Conservation (phyloP, 2,113 vertebrate genomes). For the Brachyistius frenatus region DNA sequence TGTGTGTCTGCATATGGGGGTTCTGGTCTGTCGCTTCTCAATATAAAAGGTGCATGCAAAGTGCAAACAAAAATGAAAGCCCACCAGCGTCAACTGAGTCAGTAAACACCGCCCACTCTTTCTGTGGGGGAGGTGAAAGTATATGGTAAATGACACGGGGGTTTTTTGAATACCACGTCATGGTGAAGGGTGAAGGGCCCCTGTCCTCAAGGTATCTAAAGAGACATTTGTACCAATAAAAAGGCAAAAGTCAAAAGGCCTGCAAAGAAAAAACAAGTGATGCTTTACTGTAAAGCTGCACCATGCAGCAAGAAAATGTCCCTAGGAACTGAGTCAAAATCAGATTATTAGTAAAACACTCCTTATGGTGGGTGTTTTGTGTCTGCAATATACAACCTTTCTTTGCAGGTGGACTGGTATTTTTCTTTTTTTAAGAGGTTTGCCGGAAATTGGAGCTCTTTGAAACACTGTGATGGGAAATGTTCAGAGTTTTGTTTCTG, state of each 20-base stretch:
- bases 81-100: conserved; percentile 59
- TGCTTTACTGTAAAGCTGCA: conserved; percentile 38
- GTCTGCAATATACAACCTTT: neutral
- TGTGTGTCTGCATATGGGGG: neutral
- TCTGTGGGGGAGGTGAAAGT: conserved; percentile 60
- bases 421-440: neutral
- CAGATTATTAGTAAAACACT: neutral
- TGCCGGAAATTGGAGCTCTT: neutral
- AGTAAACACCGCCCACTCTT: conserved; percentile 61
- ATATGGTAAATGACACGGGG: conserved; percentile 35
- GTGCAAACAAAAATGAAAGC: conserved; percentile 48
- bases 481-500: neutral
- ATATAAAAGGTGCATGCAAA: conserved; percentile 29
- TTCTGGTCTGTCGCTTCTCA: conserved; percentile 7
- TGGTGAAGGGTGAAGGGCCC: conserved; percentile 23
- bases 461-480: conserved; percentile 26
- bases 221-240: conserved; percentile 25
- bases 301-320: conserved; percentile 26
- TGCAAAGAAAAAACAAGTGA: neutral
- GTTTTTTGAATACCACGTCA: conserved; percentile 31
- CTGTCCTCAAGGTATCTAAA: conserved; percentile 4
- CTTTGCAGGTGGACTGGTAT: neutral
- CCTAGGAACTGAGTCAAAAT: conserved; percentile 8
- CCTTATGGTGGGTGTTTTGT: neutral
- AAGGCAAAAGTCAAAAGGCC: conserved; percentile 25